Evolutionary conservation across 2,888 invertebrate genomes (phyloP).

Genomic region (Apamea monoglypha): DNA sequence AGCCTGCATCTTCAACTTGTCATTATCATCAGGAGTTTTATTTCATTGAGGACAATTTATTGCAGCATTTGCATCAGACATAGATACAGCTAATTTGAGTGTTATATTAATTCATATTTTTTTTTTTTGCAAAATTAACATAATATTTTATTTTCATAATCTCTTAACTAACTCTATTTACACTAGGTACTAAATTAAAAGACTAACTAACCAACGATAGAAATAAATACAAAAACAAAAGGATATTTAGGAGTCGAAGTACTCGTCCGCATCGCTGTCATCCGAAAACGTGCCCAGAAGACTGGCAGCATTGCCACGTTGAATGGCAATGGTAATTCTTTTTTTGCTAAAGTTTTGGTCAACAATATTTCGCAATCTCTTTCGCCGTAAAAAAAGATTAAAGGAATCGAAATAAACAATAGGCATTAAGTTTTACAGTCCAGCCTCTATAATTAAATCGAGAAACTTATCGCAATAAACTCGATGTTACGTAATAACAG

Average conservation of each 20-base stretch:
- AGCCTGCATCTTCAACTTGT: neutral
- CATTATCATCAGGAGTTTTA: neutral
- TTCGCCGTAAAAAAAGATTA: conserved; percentile 30
- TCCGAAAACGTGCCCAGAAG: too few species aligned
- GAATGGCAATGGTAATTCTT: too few species aligned
- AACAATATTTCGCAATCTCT: neutral
- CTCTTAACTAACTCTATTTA: too few species aligned
- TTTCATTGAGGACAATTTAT: neutral
- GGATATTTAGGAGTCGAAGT: too few species aligned
- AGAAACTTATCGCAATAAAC: conserved; percentile 63
- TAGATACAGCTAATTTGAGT: neutral
- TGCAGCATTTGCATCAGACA: neutral
- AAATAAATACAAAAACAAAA: too few species aligned
- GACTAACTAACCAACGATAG: too few species aligned
- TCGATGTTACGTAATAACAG: conserved; percentile 59
- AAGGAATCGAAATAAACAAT: conserved; percentile 48
- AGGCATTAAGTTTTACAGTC: conserved; percentile 52
- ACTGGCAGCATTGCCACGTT: too few species aligned
- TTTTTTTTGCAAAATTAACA: too few species aligned
- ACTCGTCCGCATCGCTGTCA: too few species aligned
- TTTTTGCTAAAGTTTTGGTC: neutral
- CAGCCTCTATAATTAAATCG: conserved; percentile 60
- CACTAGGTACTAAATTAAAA: too few species aligned
- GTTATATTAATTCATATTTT: too few species aligned
- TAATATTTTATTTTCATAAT: too few species aligned